Percentiles rank a stretch among this genome's conserved stretches.
Evolutionary conservation across 92 coral and sea anemone genomes (phyloP).

Genomic region (Galaxea fascicularis): DNA sequence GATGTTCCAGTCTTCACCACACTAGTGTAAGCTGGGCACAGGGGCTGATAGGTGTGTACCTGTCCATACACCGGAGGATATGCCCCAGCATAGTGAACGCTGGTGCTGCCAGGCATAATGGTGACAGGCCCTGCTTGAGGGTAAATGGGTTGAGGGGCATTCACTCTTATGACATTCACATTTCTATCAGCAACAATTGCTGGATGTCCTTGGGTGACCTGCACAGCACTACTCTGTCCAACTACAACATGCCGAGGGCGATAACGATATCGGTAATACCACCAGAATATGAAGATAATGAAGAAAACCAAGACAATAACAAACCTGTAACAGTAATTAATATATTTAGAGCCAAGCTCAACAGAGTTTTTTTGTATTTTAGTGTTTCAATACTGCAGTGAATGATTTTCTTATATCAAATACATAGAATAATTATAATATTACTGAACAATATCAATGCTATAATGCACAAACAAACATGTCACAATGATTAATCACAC

Average conservation of each 20-base stretch:
- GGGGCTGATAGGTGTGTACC: background rate
- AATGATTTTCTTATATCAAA: no score
- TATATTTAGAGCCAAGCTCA: no score
- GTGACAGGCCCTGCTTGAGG: conserved; percentile 18
- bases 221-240: conserved; percentile 18
- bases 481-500: no score
- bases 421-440: no score
- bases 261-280: conserved; percentile 96
- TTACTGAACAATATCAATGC: no score
- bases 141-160: conserved; percentile 26
- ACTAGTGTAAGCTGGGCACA: conserved; percentile 24
- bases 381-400: no score
- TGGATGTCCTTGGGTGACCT: conserved; percentile 7
- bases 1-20: conserved; percentile 11
- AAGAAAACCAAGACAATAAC: conserved; percentile 57
- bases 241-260: conserved; percentile 74
- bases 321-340: conserved; percentile 56
- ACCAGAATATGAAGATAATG: conserved; percentile 77
- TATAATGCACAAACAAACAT: no score
- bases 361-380: no score
- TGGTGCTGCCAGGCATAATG: conserved; percentile 10
- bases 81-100: background rate
- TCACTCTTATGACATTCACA: conserved; percentile 8
- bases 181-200: background rate
- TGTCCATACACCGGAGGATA: conserved; percentile 22